Evolutionary conservation across 2,797 vertebrate genomes (phyloP).

Genomic region (Microchirus variegatus): DNA sequence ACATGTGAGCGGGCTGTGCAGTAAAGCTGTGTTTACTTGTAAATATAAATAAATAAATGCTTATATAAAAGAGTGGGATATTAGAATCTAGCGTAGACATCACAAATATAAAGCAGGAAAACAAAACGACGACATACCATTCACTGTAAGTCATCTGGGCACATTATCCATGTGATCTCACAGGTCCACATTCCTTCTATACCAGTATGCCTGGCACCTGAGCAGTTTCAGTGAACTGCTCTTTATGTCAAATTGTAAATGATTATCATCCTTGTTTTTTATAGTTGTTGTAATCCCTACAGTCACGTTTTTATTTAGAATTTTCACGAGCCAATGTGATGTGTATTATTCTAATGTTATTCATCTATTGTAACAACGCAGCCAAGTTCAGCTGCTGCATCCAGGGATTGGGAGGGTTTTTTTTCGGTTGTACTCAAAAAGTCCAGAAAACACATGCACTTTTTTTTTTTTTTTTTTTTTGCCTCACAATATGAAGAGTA

Average conservation of each 20-base stretch:
- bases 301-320: constrained; percentile 4
- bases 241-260: constrained; percentile 45
- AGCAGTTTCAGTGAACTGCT: constrained; percentile 50
- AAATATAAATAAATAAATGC: neutral
- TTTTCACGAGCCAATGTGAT: neutral
- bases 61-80: neutral
- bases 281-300: constrained; percentile 20
- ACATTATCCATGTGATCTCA: constrained; percentile 46
- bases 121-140: neutral
- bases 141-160: constrained; percentile 60
- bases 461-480: neutral
- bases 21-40: constrained; percentile 32
- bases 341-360: neutral
- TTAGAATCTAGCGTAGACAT: neutral
- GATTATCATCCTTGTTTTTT: constrained; percentile 2
- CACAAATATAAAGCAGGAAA: neutral
- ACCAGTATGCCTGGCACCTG: constrained; percentile 52
- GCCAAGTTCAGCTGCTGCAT: neutral
- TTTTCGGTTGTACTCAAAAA: neutral
- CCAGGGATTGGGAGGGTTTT: neutral
- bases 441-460: neutral
- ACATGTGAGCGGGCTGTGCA: neutral
- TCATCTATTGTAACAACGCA: neutral
- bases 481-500: neutral
- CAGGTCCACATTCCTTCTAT: constrained; percentile 62